Evolutionary conservation across 2,113 vertebrate species (phyloP), one percentile per base, ranked within the genome.

Genomic region (Bombycilla garrulus): DNA sequence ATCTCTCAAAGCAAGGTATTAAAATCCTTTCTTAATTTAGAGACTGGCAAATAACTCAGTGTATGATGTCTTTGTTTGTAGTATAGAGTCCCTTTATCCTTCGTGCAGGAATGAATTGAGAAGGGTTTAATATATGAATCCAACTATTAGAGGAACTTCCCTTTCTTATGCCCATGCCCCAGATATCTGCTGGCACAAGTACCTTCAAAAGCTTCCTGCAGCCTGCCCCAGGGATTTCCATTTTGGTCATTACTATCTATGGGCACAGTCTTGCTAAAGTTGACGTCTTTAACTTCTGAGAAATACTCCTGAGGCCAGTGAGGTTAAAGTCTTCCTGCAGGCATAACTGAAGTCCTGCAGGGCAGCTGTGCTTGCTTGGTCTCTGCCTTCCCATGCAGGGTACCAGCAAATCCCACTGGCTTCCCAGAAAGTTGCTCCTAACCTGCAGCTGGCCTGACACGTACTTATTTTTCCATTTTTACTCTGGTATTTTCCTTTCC

Each of bases 381-480:
- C 47, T 89, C 67, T 92, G 67, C 65, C 71, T 90, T 79, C 71
- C 72, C 60, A 40, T 82, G 64, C 60, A 81, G 76, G 94, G 79
- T 88, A 96, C 38, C 72, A 94, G 85, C 79, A 95, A 95, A 95
- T 95, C 94, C 92, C 77, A 71, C 84, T 45, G 69, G 77, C 53
- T 97, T 92, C 81, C 71, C 47, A 2, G 80, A 56, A 65, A 71
- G 83, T 62, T 90, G 57, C 77, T 93, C 70, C 91, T 92, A 96
- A 95, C 94, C 95, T 96, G 89, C 93, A 93, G 92, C 86, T 95
- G 91, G 90, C 82, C 86, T 94, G 60, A 94, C 86, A 91, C 33
- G 0, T 92, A 92, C 78, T 93, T 92, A 88, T 92, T 91, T 96
- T 97, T 95, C 95, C 91, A 92, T 96, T 93, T 95, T 94, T 95